A percentile compares a stretch with the other conserved stretches of the same genome.
Conservation (phyloP, 2,888 invertebrate species). For the Zaprionus lineosus region DNA sequence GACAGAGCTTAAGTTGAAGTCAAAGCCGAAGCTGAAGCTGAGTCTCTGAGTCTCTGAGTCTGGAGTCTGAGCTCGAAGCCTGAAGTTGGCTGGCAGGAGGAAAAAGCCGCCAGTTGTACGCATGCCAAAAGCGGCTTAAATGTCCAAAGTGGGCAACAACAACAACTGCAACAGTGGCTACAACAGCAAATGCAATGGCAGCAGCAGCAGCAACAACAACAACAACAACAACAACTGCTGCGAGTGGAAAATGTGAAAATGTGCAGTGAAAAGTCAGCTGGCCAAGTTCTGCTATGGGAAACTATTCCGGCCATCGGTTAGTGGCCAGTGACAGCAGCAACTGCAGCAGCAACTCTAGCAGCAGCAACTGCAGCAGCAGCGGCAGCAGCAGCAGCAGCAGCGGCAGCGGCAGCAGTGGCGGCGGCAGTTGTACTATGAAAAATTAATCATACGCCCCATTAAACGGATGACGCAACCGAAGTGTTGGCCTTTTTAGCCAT, state of each 20-base stretch:
- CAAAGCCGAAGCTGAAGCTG: slow-evolving; percentile 1
- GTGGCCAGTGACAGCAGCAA: slow-evolving; percentile 20
- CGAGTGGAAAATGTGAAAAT: slow-evolving; percentile 75
- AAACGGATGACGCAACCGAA: slow-evolving; percentile 65
- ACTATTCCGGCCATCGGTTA: slow-evolving; percentile 35
- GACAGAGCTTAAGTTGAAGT: too few species aligned
- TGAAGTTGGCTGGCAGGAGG: slow-evolving; percentile 44
- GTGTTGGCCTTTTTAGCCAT: slow-evolving; percentile 41
- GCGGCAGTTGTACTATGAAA: slow-evolving; percentile 13
- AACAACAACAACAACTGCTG: slow-evolving; percentile 23
- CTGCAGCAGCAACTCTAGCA: too few species aligned
- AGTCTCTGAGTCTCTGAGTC: too few species aligned
- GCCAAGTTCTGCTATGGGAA: slow-evolving; percentile 62
- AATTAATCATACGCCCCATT: slow-evolving; percentile 77
- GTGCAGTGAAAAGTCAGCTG: slow-evolving; percentile 75
- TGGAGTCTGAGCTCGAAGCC: slow-evolving; percentile 7
- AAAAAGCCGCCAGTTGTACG: slow-evolving; percentile 71
- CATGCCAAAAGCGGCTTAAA: slow-evolving; percentile 79
- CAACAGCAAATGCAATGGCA: slow-evolving; percentile 33
- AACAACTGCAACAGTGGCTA: slow-evolving; percentile 32
- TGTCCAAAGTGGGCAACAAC: slow-evolving; percentile 78
- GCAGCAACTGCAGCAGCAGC: too few species aligned
- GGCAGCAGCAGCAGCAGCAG: slow-evolving; percentile 25
- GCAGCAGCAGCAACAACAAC: slow-evolving; percentile 25
- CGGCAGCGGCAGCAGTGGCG: too few species aligned